Conservation (phyloP, 2,797 vertebrate species). For the Gallinago nigripennis region DNA sequence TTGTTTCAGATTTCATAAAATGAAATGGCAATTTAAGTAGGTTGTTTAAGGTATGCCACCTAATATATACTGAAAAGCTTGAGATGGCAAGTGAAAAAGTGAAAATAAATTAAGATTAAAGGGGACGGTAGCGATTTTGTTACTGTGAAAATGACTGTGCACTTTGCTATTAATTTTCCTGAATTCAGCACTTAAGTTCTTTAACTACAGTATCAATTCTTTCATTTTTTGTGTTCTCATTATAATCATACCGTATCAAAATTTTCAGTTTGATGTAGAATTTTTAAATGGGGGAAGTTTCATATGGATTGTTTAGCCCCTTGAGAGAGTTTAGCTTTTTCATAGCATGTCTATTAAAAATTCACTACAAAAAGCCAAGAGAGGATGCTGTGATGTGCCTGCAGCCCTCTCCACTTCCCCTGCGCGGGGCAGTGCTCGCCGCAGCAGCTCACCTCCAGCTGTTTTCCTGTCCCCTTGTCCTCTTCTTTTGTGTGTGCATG, state of each 20-base stretch:
- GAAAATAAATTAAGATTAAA: neutral
- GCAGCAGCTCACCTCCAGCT: accelerated
- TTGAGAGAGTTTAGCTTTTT: neutral
- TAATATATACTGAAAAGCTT: neutral
- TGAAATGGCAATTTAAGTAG: neutral
- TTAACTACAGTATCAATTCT: neutral
- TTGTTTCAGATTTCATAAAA: neutral
- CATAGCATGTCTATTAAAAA: accelerated
- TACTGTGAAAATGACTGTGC: neutral
- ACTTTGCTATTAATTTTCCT: neutral
- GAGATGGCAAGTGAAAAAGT: neutral
- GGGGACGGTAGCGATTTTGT: neutral
- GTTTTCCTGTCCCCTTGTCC: neutral
- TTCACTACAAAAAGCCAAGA: neutral
- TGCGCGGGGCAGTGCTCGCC: neutral
- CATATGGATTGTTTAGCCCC: neutral
- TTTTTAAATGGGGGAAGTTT: neutral
- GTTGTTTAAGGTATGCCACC: neutral
- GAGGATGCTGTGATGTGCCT: accelerated
- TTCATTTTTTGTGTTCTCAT: neutral
- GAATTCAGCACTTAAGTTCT: neutral
- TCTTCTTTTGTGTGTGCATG: neutral
- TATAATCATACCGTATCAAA: neutral
- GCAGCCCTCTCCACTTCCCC: neutral
- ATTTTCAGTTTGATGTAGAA: neutral